Conservation (phyloP, 2,797 vertebrate genomes). For the Lagorchestes hirsutus region DNA sequence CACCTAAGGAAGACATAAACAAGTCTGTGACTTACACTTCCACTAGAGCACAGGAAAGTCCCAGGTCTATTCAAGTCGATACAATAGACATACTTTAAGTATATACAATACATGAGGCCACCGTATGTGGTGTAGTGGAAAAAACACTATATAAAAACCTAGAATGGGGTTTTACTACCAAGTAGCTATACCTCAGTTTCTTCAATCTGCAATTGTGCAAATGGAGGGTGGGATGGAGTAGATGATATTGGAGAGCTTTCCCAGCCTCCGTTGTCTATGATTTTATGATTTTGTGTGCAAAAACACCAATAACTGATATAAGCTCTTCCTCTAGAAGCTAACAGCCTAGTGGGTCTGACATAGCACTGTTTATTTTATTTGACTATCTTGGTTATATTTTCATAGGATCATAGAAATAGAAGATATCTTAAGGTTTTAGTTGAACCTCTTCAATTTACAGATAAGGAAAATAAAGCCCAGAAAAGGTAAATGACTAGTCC, state of each 20-base stretch:
- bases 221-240: neutral
- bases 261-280: neutral
- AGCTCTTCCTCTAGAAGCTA: neutral
- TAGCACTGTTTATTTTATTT: neutral
- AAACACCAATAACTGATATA: neutral
- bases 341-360: neutral
- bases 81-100: neutral
- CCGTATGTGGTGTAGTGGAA: neutral
- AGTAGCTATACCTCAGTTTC: neutral
- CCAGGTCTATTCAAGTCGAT: neutral
- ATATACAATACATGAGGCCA: neutral
- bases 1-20: slow-evolving; percentile 7
- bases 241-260: neutral
- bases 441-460: neutral
- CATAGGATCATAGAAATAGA: neutral
- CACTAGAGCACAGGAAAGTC: neutral
- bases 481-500: neutral
- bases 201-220: neutral
- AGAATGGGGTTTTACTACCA: neutral
- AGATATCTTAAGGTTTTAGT: neutral
- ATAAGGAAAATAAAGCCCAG: neutral
- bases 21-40: neutral
- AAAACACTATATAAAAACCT: neutral
- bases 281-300: neutral
- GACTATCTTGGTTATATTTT: neutral